phyloP scores from a whole-genome alignment of 2,113 vertebrate genomes.

The Todiramphus saurophagus region DNA sequence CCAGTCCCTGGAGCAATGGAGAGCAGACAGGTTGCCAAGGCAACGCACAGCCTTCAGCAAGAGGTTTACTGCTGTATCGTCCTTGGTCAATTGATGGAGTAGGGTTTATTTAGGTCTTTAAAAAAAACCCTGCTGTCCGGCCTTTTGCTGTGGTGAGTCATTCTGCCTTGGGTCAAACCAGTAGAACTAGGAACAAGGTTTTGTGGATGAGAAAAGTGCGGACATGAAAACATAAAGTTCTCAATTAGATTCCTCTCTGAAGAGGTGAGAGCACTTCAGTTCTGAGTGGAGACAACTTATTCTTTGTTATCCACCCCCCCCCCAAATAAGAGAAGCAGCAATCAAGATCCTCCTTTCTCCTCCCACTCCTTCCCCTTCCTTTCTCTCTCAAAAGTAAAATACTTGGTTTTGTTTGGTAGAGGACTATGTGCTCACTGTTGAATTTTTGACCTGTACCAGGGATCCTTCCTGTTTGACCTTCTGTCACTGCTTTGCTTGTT shows the following conservation, averaged over 20 bases:
- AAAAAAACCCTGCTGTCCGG: constrained; percentile 3
- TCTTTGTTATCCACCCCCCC: not conserved
- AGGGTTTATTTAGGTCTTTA: constrained; percentile 65
- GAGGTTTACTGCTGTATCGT: constrained; percentile 65
- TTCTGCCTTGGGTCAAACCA: constrained; percentile 37
- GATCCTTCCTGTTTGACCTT: not conserved
- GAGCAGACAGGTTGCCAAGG: constrained; percentile 68
- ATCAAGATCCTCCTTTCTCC: not conserved
- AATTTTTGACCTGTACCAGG: not conserved
- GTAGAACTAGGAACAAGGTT: constrained; percentile 15
- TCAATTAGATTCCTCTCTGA: constrained; percentile 23
- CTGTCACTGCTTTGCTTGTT: not conserved
- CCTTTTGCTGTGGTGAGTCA: constrained; percentile 62
- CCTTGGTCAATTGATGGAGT: constrained; percentile 69
- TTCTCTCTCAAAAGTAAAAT: not conserved
- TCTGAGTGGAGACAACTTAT: not conserved
- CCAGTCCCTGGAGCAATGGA: constrained; percentile 51
- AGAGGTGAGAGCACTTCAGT: constrained; percentile 1
- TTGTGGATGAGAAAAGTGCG: constrained; percentile 14
- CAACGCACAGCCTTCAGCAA: constrained; percentile 54
- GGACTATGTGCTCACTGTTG: not conserved
- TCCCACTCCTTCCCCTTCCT: not conserved
- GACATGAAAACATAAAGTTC: not conserved
- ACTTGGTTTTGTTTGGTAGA: not conserved
- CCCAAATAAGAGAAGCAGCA: not conserved